Evolutionary conservation across 2,888 invertebrate species (phyloP).

Genomic region (Eupithecia vulgata): DNA sequence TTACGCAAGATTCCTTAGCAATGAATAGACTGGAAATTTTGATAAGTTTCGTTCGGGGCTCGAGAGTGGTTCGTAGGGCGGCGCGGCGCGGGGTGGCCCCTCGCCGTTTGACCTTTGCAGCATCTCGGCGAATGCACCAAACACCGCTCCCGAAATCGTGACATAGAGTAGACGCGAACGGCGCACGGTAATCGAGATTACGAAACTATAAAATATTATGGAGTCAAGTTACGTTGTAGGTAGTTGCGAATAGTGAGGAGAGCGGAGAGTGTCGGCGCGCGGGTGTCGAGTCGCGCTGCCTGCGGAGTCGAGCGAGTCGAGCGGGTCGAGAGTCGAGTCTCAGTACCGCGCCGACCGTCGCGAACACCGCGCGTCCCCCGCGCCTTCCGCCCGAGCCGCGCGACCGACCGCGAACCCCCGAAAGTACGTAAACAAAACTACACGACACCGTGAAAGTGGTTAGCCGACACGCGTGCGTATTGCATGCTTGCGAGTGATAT

Average conservation of each 20-base stretch:
- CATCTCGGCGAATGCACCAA: constrained; percentile 49
- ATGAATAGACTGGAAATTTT: not conserved
- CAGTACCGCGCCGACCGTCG: constrained; percentile 62
- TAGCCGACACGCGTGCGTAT: constrained; percentile 65
- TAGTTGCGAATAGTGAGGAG: constrained; percentile 65
- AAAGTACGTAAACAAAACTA: constrained; percentile 74
- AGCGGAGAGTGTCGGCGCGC: constrained; percentile 36
- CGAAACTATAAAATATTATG: constrained; percentile 82
- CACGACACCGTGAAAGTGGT: constrained; percentile 65
- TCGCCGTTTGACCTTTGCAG: constrained; percentile 54
- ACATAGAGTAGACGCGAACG: constrained; percentile 74
- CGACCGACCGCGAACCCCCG: constrained; percentile 55
- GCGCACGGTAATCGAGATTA: constrained; percentile 77
- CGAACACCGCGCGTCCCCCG: constrained; percentile 48
- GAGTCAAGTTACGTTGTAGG: constrained; percentile 79
- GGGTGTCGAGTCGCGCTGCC: constrained; percentile 4
- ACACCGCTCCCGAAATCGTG: constrained; percentile 76
- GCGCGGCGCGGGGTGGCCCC: not conserved
- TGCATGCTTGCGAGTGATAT: constrained; percentile 60
- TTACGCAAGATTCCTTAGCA: not conserved
- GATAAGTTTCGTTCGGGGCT: not conserved
- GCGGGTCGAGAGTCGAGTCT: not conserved
- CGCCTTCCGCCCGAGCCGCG: constrained; percentile 40
- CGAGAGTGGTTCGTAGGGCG: not conserved
- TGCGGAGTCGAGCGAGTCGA: not conserved